These are phyloP conservation scores for Acanthosepion esculentum DNA, from an alignment of 2,888 invertebrate genomes.

Conservation along the genomic window DNA sequence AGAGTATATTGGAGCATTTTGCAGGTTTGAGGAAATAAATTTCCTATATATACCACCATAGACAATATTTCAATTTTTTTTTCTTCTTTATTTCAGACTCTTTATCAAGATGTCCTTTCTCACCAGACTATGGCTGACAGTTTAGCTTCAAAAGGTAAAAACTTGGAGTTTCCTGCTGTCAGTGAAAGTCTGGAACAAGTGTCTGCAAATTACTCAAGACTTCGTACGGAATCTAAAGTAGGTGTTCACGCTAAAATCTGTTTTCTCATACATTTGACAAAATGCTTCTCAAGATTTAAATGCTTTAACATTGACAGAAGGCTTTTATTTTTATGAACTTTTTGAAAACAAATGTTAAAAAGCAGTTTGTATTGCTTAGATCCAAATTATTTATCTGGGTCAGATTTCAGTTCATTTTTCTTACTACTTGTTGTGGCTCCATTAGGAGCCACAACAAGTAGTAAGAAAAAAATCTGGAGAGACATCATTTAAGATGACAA, in stretches of 20 bases:
- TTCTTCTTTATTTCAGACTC: slow-evolving; percentile 72
- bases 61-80: background rate
- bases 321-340: too few relatives aligned
- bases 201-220: slow-evolving; percentile 89
- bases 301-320: background rate
- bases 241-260: background rate
- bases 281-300: background rate
- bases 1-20: too few relatives aligned
- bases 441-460: too few relatives aligned
- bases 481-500: too few relatives aligned
- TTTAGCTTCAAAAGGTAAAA: slow-evolving; percentile 93
- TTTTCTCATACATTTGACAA: background rate
- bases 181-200: slow-evolving; percentile 90
- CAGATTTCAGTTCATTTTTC: too few relatives aligned
- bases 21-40: too few relatives aligned
- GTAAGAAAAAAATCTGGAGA: too few relatives aligned
- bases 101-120: slow-evolving; percentile 94
- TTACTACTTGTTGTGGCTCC: too few relatives aligned
- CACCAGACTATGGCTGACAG: slow-evolving; percentile 91
- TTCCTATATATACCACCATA: background rate
- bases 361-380: too few relatives aligned
- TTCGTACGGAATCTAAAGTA: slow-evolving; percentile 87
- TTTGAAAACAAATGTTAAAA: too few relatives aligned
- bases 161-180: slow-evolving; percentile 90
- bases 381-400: too few relatives aligned